phyloP scores from a whole-genome alignment of 2,888 invertebrate species.

The Leptinotarsa peninsularis region DNA sequence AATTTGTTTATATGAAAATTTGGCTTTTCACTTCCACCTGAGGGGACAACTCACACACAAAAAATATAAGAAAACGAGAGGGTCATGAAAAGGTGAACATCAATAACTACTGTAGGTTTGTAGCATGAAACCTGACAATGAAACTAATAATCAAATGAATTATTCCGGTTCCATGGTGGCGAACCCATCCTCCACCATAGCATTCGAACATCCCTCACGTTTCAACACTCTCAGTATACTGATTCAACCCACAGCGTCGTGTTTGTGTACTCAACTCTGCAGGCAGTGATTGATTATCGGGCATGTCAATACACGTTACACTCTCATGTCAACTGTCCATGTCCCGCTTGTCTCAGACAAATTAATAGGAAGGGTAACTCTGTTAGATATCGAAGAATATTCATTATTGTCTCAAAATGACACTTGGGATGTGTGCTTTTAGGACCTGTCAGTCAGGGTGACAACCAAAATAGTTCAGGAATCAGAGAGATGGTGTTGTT shows the following conservation, averaged over 20 bases:
- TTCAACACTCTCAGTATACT: neutral
- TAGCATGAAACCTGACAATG: too few species aligned
- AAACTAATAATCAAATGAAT: neutral
- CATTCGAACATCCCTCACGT: neutral
- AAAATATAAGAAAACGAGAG: too few species aligned
- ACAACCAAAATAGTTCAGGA: neutral
- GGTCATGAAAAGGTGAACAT: too few species aligned
- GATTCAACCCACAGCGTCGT: slow-evolving; percentile 1
- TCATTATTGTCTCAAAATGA: slow-evolving; percentile 12
- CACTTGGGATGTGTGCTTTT: neutral
- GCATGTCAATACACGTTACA: slow-evolving; percentile 23
- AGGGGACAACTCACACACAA: too few species aligned
- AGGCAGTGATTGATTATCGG: slow-evolving; percentile 27
- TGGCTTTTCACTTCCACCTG: too few species aligned
- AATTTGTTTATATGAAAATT: too few species aligned
- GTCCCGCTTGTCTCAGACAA: slow-evolving; percentile 24
- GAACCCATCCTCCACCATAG: neutral
- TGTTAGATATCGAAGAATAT: slow-evolving; percentile 17
- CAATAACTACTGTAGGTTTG: too few species aligned
- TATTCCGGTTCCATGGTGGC: neutral
- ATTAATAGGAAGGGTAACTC: slow-evolving; percentile 20
- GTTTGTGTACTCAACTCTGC: slow-evolving; percentile 9
- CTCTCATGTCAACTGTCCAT: slow-evolving; percentile 26
- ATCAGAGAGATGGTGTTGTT: neutral
- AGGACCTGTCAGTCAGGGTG: neutral